A percentile compares a stretch with the other conserved stretches of the same genome.
Evolutionary conservation across 1,140 invertebrate species (phyloP).

Genomic region (Campoletis sonorensis): DNA sequence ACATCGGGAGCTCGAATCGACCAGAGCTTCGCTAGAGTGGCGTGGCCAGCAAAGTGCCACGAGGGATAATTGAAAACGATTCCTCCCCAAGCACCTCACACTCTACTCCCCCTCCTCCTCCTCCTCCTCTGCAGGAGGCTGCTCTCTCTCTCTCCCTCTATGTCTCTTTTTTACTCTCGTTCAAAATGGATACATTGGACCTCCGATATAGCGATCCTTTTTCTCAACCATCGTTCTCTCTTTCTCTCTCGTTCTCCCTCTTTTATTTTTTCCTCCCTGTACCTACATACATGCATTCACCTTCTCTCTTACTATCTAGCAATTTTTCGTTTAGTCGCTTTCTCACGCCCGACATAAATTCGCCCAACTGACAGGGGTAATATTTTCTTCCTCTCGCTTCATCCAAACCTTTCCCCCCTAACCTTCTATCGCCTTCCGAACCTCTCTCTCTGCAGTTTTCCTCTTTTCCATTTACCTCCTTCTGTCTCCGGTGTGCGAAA

Average conservation of each 20-base stretch:
- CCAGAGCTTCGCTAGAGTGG: slow-evolving; percentile 47
- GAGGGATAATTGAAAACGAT: slow-evolving; percentile 56
- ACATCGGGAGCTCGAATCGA: slow-evolving; percentile 37
- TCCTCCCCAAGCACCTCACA: slow-evolving; percentile 19
- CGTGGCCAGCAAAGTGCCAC: slow-evolving; percentile 54
- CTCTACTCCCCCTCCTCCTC: too few species aligned
- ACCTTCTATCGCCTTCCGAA: slow-evolving; percentile 2
- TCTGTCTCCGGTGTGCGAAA: slow-evolving; percentile 10
- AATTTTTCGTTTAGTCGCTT: slow-evolving; percentile 32
- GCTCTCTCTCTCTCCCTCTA: neutral
- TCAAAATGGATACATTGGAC: slow-evolving; percentile 30
- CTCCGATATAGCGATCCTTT: slow-evolving; percentile 24
- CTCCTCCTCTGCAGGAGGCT: too few species aligned
- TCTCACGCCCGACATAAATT: slow-evolving; percentile 38
- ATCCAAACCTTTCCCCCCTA: neutral
- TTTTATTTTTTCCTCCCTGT: slow-evolving; percentile 11
- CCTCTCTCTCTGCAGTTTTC: slow-evolving; percentile 36
- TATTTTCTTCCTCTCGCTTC: slow-evolving; percentile 40
- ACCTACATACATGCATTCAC: neutral
- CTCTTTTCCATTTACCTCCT: slow-evolving; percentile 29
- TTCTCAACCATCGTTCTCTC: slow-evolving; percentile 26
- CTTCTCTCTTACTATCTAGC: neutral
- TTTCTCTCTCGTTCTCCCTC: neutral
- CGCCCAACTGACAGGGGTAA: slow-evolving; percentile 42
- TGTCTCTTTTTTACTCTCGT: slow-evolving; percentile 6